Evolutionary conservation across 2,888 invertebrate genomes (phyloP), one percentile per base, ranked within the genome.

Genomic region (Pseudococcus jackbeardsleyi): DNA sequence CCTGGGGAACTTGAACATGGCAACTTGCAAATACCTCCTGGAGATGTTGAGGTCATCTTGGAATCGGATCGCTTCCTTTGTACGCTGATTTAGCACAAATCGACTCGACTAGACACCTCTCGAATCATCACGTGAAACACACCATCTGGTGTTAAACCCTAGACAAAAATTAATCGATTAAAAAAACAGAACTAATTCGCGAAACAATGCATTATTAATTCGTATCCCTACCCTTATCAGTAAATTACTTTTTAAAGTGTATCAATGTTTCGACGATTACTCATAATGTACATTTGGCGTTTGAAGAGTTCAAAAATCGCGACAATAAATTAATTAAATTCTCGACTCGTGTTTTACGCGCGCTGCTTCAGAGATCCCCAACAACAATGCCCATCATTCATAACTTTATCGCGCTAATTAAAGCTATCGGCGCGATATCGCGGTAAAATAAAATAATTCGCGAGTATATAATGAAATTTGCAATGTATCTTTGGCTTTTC

Each of bases 261-360:
- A 50, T 50, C 50, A 46, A 8, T 46, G 4, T 46, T 11, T 50
- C 50, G 50, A 50, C 17, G 4, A 50, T 15, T 50, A 50, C 50
- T 15, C 50, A 17, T 50, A 15, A 15, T 19, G 22, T 22, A 64
- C 59, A 59, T 22, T 64, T 64, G 22, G 0, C 19, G 22, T 11
- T 64, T 12, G 64, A 64, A 64, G 64, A 22, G 64, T 64, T 64
- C 64, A 64, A 64, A 64, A 64, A 64, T 64, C 22, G 64, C 64
- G 19, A 22, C 64, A 64, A 64, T 64, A 64, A 64, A 64, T 64
- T 22, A 8, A 64, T 64, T 64, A 64, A 64, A 50, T 50, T 50
- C 64, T 64, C 19, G 64, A 64, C 64, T 22, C 64, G 64, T 19
- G 64, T 64, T 19, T 22, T 64, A 11, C 7, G 22, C 19, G 64